Conservation (phyloP, 2,797 vertebrate genomes). For the Remorina albescens region DNA sequence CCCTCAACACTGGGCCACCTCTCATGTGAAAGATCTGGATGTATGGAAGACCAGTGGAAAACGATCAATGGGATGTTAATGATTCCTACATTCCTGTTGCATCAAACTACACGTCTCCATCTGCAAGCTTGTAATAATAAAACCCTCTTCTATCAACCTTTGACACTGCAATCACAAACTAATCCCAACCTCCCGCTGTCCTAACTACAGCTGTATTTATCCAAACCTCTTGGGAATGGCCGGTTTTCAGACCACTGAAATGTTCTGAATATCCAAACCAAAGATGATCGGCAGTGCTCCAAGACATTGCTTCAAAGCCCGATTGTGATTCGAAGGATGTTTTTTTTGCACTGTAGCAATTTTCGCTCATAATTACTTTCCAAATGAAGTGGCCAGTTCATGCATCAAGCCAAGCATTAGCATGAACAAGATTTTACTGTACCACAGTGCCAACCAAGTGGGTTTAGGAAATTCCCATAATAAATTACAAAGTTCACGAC, state of each 20-base stretch:
- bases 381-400: constrained; percentile 53
- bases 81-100: constrained; percentile 25
- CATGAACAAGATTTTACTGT: constrained; percentile 33
- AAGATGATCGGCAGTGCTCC: constrained; percentile 53
- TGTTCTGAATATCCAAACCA: constrained; percentile 66
- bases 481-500: constrained; percentile 22
- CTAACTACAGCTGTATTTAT: constrained; percentile 69
- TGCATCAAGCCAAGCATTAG: constrained; percentile 51
- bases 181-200: constrained; percentile 63
- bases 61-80: constrained; percentile 33
- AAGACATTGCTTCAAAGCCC: constrained; percentile 60
- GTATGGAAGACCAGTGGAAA: constrained; percentile 19
- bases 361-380: constrained; percentile 58
- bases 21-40: constrained; percentile 1
- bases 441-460: constrained; percentile 37
- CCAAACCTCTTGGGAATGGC: constrained; percentile 64
- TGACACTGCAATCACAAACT: constrained; percentile 65
- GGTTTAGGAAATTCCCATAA: constrained; percentile 57
- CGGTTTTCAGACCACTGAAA: constrained; percentile 66
- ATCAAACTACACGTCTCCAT: constrained; percentile 32
- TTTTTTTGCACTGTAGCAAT: constrained; percentile 51
- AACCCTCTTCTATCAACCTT: constrained; percentile 58
- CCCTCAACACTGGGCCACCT: constrained; percentile 11
- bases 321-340: constrained; percentile 51
- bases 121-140: constrained; percentile 49